Conservation (phyloP, 1,140 invertebrate species). For the Halictus rubicundus region DNA sequence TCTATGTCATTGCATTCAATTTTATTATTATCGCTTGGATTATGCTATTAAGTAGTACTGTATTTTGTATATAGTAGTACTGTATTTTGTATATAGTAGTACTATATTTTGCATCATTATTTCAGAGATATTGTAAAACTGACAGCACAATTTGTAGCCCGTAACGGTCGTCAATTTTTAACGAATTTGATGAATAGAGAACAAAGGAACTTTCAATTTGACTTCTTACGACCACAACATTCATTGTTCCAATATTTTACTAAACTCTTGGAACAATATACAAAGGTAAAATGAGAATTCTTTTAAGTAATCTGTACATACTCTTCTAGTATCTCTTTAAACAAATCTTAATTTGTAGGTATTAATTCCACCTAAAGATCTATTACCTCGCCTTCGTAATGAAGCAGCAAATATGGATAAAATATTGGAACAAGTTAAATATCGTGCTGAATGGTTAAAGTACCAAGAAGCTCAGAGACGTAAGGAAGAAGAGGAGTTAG, state of each 20-base stretch:
- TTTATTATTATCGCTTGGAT: too few relatives aligned
- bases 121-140: slow-evolving; percentile 97
- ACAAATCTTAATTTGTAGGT: slow-evolving; percentile 80
- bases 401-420: slow-evolving; percentile 88
- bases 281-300: slow-evolving; percentile 84
- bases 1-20: neutral
- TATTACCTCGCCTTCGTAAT: slow-evolving; percentile 89
- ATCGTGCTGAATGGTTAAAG: slow-evolving; percentile 97
- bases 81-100: slow-evolving; percentile 17
- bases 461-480: slow-evolving; percentile 95
- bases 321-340: slow-evolving; percentile 10
- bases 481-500: slow-evolving; percentile 96
- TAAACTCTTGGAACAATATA: slow-evolving; percentile 98
- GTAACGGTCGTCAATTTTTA: slow-evolving; percentile 98
- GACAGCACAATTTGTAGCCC: slow-evolving; percentile 99
- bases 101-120: slow-evolving; percentile 59
- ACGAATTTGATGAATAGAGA: slow-evolving; percentile 99
- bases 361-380: slow-evolving; percentile 95
- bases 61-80: slow-evolving; percentile 19
- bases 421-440: slow-evolving; percentile 95
- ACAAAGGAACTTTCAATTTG: slow-evolving; percentile 99
- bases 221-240: slow-evolving; percentile 98
- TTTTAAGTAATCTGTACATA: neutral
- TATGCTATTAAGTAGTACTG: slow-evolving; percentile 24
- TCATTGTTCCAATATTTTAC: slow-evolving; percentile 99